Percentiles rank a stretch among this genome's conserved stretches.
phyloP scores from a whole-genome alignment of 2,797 vertebrate genomes.

The Spinibarbus caldwelli region DNA sequence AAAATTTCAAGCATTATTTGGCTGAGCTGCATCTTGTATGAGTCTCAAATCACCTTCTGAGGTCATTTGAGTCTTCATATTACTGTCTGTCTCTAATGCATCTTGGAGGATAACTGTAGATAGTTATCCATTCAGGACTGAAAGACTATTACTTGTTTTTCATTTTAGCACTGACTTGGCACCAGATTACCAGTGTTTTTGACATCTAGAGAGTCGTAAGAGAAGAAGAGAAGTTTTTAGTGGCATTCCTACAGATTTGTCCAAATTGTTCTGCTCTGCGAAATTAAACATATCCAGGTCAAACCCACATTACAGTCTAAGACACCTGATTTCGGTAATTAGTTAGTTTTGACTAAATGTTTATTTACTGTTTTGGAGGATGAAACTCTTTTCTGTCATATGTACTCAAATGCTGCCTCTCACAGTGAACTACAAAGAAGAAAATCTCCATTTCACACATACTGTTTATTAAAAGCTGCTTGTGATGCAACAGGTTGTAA shows the following conservation, averaged over 20 bases:
- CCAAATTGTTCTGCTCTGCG: too few species aligned
- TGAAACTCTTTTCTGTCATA: neutral
- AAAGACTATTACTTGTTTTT: neutral
- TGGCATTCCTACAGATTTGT: too few species aligned
- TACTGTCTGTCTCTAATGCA: neutral
- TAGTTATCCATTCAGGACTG: neutral
- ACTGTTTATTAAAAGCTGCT: constrained; percentile 22
- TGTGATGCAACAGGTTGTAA: constrained; percentile 59
- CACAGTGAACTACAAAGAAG: neutral
- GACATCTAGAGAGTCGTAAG: neutral
- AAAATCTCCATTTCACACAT: neutral
- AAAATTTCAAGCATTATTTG: neutral
- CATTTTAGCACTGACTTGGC: neutral
- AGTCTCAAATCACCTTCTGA: neutral
- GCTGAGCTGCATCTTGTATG: neutral
- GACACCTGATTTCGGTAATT: neutral
- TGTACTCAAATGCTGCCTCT: neutral
- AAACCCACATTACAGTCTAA: neutral
- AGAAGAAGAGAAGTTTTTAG: neutral
- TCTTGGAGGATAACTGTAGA: neutral
- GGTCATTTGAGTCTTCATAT: neutral
- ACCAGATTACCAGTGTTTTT: neutral
- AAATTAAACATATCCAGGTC: neutral
- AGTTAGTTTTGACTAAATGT: neutral
- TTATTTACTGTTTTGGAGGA: neutral